These are phyloP conservation scores for Nicator chloris DNA, from an alignment of 2,113 vertebrate species.

Conservation along the genomic window DNA sequence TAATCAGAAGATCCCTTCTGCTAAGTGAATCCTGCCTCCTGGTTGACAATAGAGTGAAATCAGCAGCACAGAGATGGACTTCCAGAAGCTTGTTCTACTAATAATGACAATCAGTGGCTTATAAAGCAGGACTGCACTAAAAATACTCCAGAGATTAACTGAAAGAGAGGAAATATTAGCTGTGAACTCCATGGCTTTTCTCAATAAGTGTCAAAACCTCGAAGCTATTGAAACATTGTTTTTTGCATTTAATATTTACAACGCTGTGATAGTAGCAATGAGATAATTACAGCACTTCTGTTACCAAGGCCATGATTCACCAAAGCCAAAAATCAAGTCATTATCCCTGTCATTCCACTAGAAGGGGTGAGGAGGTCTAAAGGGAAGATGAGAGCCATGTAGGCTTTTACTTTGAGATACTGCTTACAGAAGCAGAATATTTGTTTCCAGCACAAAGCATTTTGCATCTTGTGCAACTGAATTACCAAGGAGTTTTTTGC, in stretches of 20 bases:
- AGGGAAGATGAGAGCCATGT: background rate
- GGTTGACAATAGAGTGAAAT: background rate
- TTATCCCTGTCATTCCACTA: constrained; percentile 4
- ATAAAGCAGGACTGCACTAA: background rate
- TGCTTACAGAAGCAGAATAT: background rate
- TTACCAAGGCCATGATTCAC: background rate
- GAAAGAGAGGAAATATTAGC: background rate
- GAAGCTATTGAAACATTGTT: constrained; percentile 45
- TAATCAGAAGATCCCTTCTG: background rate
- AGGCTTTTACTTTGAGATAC: background rate
- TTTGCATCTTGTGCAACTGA: background rate
- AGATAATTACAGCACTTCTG: constrained; percentile 48
- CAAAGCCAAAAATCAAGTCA: background rate
- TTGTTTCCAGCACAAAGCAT: background rate
- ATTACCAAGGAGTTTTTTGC: background rate
- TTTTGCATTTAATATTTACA: constrained; percentile 52
- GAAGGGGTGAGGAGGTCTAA: background rate
- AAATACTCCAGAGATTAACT: background rate
- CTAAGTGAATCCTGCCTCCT: background rate
- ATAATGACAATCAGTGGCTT: background rate
- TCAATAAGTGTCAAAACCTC: constrained; percentile 41
- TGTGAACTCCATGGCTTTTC: constrained; percentile 18
- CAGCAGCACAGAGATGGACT: background rate
- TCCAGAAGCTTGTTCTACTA: background rate
- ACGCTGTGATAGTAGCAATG: constrained; percentile 1